These are phyloP conservation scores for Lithophane ornitopus DNA, from an alignment of 2,888 invertebrate species.

Conservation along the genomic window DNA sequence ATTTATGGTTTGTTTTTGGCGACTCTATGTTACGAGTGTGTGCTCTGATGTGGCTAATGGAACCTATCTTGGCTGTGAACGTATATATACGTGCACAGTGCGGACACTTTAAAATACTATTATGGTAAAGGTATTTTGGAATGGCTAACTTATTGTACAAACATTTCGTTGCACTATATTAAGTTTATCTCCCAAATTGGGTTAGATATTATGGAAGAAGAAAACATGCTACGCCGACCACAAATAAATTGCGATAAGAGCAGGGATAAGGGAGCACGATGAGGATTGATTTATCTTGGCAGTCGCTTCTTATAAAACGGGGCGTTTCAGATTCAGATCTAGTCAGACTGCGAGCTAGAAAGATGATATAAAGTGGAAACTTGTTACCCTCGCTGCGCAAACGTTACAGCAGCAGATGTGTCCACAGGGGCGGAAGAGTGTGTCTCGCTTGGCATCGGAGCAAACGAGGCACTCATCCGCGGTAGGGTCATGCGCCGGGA, in stretches of 20 bases:
- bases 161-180: background rate
- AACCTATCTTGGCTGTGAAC: background rate
- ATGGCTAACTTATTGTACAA: background rate
- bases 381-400: constrained; percentile 92
- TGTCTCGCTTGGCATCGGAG: constrained; percentile 97
- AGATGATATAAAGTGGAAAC: background rate
- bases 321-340: background rate
- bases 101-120: background rate
- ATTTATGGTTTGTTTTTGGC: background rate
- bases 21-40: background rate
- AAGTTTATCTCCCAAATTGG: background rate
- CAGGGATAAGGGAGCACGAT: background rate
- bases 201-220: background rate
- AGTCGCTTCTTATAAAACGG: background rate
- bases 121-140: background rate
- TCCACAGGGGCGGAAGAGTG: constrained; percentile 97
- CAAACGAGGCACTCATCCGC: constrained; percentile 98
- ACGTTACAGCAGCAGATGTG: constrained; percentile 98
- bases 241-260: background rate
- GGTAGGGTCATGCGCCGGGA: constrained; percentile 93
- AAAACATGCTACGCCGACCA: no score
- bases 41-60: background rate
- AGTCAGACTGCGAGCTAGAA: background rate
- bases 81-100: background rate
- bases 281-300: background rate